Base-by-base conservation (phyloP, 2,888 invertebrate species). In the Halictus quadricinctus region DNA sequence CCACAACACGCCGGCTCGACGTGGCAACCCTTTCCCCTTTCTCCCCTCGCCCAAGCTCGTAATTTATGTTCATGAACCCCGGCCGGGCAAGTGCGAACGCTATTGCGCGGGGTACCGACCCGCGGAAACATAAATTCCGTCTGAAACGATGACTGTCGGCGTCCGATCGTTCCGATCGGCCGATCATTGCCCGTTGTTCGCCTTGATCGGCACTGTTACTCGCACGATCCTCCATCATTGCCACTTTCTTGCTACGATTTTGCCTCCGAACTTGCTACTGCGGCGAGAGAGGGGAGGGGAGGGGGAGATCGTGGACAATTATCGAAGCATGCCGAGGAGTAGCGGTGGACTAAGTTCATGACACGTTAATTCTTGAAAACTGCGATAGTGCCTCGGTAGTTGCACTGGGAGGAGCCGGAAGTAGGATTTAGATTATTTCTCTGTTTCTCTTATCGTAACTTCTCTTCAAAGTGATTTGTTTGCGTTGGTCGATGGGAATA, bases 1-100 rank as follows among this genome's bases (percentile, higher is more conserved):
- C 93, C 93, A 89, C 93, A 94, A 91, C 92, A 92, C 92, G 91
- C 81, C 86, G 87, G 25, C 64, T 64, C 29, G 64, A 86, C 84
- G 86, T 29, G 36, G 15, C 48, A 58, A 88, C 78, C 72, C 79
- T 29, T 25, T 66, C 41, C 43, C 41, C 13, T 13, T 12, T 41
- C 4, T 10, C 79, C 43, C 80, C 85, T 87, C 87, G 82, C 85
- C 88, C 83, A 10, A 78, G 72, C 80, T 83, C 79, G 85, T 87
- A 86, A 87, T 87, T 89, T 90, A 89, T 86, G 88, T 88, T 88
- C 83, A 76, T 88, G 86, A 89, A 89, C 82, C 79, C 77, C 76
- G n/a, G 54, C 79, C 78, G 48, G 78, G 80, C 77, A 83, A 84
- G 82, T 79, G 89, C 85, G 85, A 85, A 82, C 81, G 78, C 72